Base-by-base conservation (phyloP, 2,797 vertebrate species). In the Tokudaia tokunoshimensis region DNA sequence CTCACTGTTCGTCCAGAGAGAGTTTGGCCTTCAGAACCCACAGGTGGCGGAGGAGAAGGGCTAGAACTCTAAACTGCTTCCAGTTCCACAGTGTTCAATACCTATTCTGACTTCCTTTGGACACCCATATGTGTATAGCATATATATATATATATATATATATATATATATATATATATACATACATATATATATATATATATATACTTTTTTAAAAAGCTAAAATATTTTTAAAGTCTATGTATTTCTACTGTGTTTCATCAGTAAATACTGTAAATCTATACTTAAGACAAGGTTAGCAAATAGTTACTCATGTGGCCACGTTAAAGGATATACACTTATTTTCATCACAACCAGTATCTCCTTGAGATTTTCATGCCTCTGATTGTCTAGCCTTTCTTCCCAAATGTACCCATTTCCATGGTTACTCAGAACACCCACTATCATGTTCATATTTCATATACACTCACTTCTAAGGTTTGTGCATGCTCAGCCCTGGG, bases 401-500 rank as follows among this genome's bases (percentile, higher is more conserved):
- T 75, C 44, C 34, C 76, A 96, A 94, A 84, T 15, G 24, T 61
- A 14, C 19, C 20, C 19, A 95, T 85, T 95, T 34, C 31, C n/a
- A 34, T 50, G 11, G 47, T 37, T 29, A 67, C 86, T 92, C 17
- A 82, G 65, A 87, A 79, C 13, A 85, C 84, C 47, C 63, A 31
- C 17, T 74, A 4, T 67, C 72, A 57, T 55, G 15, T 55, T 17
- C n/a, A 75, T 67, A 91, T 65, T 65, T 12, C 15, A 57, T 19
- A 55, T 22, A 55, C 14, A 80, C 84, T 26, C 14, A 34, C 31
- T 67, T 5, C 34, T 7, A 17, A n/a, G 31, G 31, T 67, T 67
- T 67, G 31, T 67, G 2, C 34, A 67, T 67, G 65, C 31, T 67
- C 6, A 1, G 65, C 14, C 65, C 14, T 34, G 31, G 65, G 31